Evolutionary conservation across 2,797 vertebrate genomes (phyloP), one percentile per base, ranked within the genome.

Genomic region (Enteromius anoplus): DNA sequence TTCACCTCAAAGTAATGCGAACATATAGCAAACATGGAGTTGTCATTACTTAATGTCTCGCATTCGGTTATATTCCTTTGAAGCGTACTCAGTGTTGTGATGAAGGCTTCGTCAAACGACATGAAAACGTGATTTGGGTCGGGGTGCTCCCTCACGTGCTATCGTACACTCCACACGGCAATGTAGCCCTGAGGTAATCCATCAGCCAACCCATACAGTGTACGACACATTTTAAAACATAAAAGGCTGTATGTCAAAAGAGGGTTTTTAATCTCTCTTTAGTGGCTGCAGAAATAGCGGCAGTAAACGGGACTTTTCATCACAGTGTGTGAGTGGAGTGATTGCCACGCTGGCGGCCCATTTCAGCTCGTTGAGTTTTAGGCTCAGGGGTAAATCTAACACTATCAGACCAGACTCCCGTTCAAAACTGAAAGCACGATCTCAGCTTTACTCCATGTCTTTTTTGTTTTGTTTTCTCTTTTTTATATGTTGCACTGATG

Each of bases 11-110:
- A 92, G 89, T 94, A 93, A 92, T 88, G 91, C 90, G 87, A 85
- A 90, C 89, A 92, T 92, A 92, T 93, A 91, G 91, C 92, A 94
- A 94, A 94, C 92, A 94, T 89, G 91, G 91, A 92, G 89, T 91
- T 90, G 89, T 90, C 87, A 89, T 91, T 90, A 88, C 91, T 93
- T 92, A 93, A 94, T 29, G 60, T 66, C 34, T 40, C 0, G 12
- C 34, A 55, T 70, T 79, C 15, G 66, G 60, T 70, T 62, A 34
- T 78, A 60, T 72, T 47, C 19, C 58, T 77, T 77, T 81, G 91
- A 93, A 91, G 86, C 87, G 87, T 81, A 89, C 87, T 80, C 85
- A 88, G 89, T 85, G 90, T 91, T 92, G 86, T 90, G 89, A 93
- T 92, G 92, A 65, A 92, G 69, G 66, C 88, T 26, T 88, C 87